Base-by-base conservation (phyloP, 2,113 vertebrate genomes). In the Eulacestoma nigropectus region DNA sequence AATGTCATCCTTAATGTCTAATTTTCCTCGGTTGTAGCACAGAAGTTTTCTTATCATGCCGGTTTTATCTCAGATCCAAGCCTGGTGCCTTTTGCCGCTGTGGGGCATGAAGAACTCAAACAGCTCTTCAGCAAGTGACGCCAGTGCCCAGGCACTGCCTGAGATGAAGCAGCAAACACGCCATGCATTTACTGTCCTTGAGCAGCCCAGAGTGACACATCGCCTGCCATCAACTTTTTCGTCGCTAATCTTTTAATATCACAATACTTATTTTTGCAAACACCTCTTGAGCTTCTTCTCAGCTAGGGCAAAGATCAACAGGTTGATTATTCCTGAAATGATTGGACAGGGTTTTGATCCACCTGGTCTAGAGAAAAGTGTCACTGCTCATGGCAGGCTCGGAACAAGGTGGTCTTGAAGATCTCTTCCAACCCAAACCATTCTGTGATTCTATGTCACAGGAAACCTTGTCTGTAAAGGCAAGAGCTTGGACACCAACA, bases 1-100 rank as follows among this genome's bases (percentile, higher is more conserved):
- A n/a, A 55, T 0, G 0, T 11, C 35, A 9, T 21, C 10, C 19
- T 13, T 13, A 14, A 33, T 44, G 47, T 67, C 37, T 49, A 4
- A 21, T 18, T 65, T 86, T 42, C n/a, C 21, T 29, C 55, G 19
- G 10, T 6, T 59, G 30, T 13, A 75, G 39, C 18, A 23, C 2
- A 22, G 33, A 9, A 3, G 16, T 52, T 60, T 77, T 68, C 49
- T 76, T 39, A 18, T 62, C 3, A 1, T 4, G 2, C 12, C 15
- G 12, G 4, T 52, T 60, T 83, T 55, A 22, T 29, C 29, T 88
- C 16, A 0, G 26, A 19, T 76, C 26, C 49, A 52, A 41, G 21
- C 33, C 69, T 46, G 65, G 42, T 32, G 18, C 15, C 33, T 75
- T 75, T 37, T 65, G 68, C 41, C 18, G 2, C 0, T 0, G 44